Evolutionary conservation across 2,113 vertebrate genomes (phyloP).

Genomic region (Phycodurus eques): DNA sequence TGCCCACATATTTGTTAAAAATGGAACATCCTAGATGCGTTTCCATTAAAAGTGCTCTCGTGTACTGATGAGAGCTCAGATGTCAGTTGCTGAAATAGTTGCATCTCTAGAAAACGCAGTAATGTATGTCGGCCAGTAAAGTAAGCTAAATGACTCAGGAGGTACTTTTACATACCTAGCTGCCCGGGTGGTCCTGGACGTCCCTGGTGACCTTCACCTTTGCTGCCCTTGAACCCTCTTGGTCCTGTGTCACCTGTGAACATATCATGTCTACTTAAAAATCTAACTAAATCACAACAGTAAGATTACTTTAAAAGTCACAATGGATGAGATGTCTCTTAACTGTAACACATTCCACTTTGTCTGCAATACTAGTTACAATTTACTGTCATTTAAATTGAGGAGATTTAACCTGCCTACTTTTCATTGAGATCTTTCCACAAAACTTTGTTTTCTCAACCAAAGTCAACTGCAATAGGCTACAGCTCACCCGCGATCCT

Average conservation of each 20-base stretch:
- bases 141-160: not conserved
- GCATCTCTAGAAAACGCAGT: not conserved
- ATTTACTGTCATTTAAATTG: too few species aligned
- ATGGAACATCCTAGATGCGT: constrained; percentile 12
- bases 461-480: too few species aligned
- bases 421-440: too few species aligned
- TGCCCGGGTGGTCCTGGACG: constrained; percentile 69
- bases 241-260: constrained; percentile 68
- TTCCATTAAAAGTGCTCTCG: constrained; percentile 9
- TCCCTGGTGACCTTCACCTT: constrained; percentile 71
- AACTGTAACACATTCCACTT: too few species aligned
- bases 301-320: not conserved
- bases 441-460: too few species aligned
- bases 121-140: constrained; percentile 1
- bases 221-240: constrained; percentile 73
- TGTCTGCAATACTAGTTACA: too few species aligned
- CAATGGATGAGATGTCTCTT: too few species aligned
- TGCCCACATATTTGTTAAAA: constrained; percentile 11
- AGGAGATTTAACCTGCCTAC: too few species aligned
- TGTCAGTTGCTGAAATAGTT: constrained; percentile 3
- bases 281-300: constrained; percentile 1
- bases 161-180: constrained; percentile 60
- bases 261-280: constrained; percentile 12
- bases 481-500: too few species aligned
- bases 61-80: constrained; percentile 8